These are phyloP conservation scores for Monarcha castaneiventris DNA, from an alignment of 2,113 vertebrate species.

Conservation along the genomic window DNA sequence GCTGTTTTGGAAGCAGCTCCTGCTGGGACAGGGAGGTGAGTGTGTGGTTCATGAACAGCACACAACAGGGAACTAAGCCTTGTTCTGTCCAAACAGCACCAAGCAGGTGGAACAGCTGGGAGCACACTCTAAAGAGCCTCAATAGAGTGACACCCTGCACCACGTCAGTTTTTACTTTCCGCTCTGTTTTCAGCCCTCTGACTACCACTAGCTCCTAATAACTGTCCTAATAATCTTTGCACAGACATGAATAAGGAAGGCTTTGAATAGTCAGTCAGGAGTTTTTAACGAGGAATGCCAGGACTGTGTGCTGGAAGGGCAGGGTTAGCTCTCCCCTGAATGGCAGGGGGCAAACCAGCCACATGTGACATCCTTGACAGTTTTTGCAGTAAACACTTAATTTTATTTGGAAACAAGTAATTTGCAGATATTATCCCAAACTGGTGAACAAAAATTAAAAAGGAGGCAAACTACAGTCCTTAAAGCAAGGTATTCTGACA, in stretches of 20 bases:
- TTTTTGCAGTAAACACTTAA: not conserved
- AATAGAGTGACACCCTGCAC: not conserved
- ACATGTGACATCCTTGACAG: not conserved
- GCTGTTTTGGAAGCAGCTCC: not conserved
- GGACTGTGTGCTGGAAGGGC: not conserved
- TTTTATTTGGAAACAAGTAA: not conserved
- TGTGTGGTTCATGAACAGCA: fast-evolving
- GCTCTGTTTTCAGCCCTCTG: not conserved
- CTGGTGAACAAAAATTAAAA: not conserved
- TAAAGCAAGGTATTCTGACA: not conserved
- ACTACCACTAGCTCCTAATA: not conserved
- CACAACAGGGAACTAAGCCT: not conserved
- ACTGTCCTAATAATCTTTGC: not conserved
- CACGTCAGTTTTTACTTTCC: not conserved
- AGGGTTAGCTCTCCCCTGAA: not conserved
- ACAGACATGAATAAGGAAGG: not conserved
- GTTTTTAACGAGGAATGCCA: not conserved
- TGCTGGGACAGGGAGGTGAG: not conserved
- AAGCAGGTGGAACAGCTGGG: not conserved
- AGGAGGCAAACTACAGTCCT: not conserved
- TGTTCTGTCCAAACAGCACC: not conserved
- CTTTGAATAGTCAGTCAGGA: not conserved
- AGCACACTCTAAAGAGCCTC: not conserved
- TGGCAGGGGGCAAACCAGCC: not conserved
- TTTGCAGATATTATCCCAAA: not conserved